Percentiles rank a stretch among this genome's conserved stretches.
Evolutionary conservation across 2,113 vertebrate species (phyloP).

Genomic region (Piliocolobus tephrosceles): DNA sequence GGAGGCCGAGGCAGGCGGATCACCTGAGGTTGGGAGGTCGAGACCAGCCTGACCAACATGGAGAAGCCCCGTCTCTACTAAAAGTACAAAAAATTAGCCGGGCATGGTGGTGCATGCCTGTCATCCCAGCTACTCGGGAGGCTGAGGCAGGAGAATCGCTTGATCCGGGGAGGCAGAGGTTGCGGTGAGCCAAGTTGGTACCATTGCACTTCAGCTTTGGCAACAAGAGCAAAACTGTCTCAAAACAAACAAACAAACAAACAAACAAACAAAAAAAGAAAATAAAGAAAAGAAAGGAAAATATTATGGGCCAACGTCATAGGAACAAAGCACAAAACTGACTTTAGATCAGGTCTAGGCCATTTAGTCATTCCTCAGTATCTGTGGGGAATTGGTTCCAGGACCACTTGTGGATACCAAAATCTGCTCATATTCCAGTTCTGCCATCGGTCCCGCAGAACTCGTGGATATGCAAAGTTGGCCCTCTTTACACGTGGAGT

Average conservation of each 20-base stretch:
- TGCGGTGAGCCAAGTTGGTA: too few species aligned
- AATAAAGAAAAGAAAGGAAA: neutral
- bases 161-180: too few species aligned
- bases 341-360: neutral
- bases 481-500: neutral
- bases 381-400: neutral
- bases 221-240: too few species aligned
- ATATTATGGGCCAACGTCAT: neutral
- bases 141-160: too few species aligned
- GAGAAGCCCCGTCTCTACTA: too few species aligned
- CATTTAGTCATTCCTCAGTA: neutral
- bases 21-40: too few species aligned
- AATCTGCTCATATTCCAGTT: neutral
- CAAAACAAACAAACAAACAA: fast-evolving
- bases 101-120: too few species aligned
- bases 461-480: neutral
- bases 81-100: too few species aligned
- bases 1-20: too few species aligned
- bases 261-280: fast-evolving
- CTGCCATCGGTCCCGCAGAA: neutral
- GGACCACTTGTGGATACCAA: neutral
- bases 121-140: too few species aligned
- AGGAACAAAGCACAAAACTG: neutral
- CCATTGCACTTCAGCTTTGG: too few species aligned
- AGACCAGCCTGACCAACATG: too few species aligned